Base-by-base conservation (phyloP, 2,113 vertebrate genomes). In the Atherinomorus stipes region DNA sequence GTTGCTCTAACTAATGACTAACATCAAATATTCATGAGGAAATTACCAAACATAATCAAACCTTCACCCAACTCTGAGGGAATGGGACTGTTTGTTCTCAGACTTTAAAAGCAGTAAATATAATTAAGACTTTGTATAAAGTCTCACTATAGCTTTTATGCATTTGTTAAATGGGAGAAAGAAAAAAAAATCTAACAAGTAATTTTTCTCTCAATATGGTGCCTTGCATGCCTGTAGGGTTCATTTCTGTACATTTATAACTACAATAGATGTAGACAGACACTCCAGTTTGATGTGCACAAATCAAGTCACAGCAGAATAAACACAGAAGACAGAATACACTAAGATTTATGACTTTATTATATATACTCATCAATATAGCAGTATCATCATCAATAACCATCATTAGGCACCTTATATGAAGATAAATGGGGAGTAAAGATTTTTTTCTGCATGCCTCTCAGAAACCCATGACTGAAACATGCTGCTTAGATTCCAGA, bases 321-420 rank as follows among this genome's bases (percentile, higher is more conserved):
- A 69, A 80, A 54, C n/a, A 78, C 44, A 58, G 28, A 57, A 81
- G 34, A 68, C 61, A 15, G 13, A n/a, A 15, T 22, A 64, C 40
- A 52, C 72, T 64, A 56, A 72, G 79, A 74, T 78, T 61, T 86
- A 76, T 75, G 51, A 64, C 47, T 90, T 88, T 90, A 90, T 89
- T 86, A 68, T 76, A 76, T 87, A 84, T 79, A 74, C 71, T 89
- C 81, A 85, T 90, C 78, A 80, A 54, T 57, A 80, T 89, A 81
- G 85, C 78, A 80, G 76, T 74, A 90, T 78, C 68, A 76, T 78
- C 76, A 81, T 75, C 65, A 56, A 56, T 56, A 82, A 85, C 62
- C 84, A 89, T 90, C 75, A 60, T 78, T 90, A 93, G 89, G 90
- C 90, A 92, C 90, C 83, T 65, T 85, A 81, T 80, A 89, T 83